These are phyloP conservation scores for Pangasianodon hypophthalmus DNA, from an alignment of 2,113 vertebrate species.

Conservation along the genomic window DNA sequence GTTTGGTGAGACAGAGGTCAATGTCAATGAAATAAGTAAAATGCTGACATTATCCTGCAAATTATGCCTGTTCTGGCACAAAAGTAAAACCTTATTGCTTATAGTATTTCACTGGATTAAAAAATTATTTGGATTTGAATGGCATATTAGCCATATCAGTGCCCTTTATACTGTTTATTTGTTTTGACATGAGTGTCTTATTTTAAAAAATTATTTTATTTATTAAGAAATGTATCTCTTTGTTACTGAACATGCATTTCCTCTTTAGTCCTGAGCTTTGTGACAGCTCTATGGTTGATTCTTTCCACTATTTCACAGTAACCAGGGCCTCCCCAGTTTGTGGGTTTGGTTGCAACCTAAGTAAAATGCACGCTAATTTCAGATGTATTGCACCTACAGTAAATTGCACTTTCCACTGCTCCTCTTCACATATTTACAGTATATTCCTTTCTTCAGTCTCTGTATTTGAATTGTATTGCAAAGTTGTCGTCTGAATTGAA, in stretches of 20 bases:
- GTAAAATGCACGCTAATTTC: no score
- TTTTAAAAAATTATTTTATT: background rate
- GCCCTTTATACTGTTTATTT: background rate
- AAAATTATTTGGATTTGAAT: background rate
- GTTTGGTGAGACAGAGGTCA: background rate
- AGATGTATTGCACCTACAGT: no score
- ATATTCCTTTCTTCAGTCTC: no score
- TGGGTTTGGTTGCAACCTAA: no score
- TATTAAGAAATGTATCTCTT: background rate
- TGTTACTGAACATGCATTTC: background rate
- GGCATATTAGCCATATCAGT: background rate
- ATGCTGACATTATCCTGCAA: background rate
- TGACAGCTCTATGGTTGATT: background rate
- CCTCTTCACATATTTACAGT: no score
- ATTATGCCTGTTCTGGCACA: background rate
- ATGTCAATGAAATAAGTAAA: background rate
- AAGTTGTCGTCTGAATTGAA: no score
- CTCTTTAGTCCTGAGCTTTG: background rate
- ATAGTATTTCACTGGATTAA: background rate
- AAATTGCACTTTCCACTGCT: no score
- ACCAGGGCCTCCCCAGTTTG: background rate
- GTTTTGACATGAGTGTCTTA: background rate
- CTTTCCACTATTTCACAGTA: background rate
- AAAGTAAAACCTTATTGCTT: background rate
- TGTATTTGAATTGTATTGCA: no score